phyloP scores from a whole-genome alignment of 2,888 invertebrate species.

The Megastigmus dorsalis region DNA sequence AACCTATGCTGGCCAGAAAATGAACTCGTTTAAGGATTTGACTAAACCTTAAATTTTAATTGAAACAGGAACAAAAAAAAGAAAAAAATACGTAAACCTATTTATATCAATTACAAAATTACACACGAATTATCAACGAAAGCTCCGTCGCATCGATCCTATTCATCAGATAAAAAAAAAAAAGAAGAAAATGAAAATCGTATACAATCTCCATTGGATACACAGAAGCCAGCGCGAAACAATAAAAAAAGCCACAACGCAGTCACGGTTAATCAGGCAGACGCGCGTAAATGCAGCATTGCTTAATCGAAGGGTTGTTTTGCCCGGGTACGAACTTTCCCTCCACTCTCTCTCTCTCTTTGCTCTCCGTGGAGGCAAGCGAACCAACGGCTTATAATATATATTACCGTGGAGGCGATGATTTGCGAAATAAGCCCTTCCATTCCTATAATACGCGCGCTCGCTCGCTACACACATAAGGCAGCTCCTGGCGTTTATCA shows the following conservation, averaged over 20 bases:
- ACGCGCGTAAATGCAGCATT: neutral
- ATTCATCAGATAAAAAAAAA: neutral
- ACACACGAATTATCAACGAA: too few relatives aligned
- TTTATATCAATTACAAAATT: too few relatives aligned
- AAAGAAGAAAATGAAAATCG: too few relatives aligned
- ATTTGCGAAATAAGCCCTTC: conserved; percentile 72
- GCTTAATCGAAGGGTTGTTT: conserved; percentile 38
- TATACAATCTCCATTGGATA: too few relatives aligned
- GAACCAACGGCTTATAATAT: conserved; percentile 24
- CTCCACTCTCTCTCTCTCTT: conserved; percentile 40
- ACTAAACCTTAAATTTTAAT: too few relatives aligned
- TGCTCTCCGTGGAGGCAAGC: neutral
- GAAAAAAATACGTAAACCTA: too few relatives aligned
- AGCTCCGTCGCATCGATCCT: too few relatives aligned
- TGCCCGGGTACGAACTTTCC: neutral
- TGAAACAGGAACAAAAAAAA: too few relatives aligned
- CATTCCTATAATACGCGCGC: conserved; percentile 56
- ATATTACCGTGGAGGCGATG: conserved; percentile 66
- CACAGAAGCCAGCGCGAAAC: too few relatives aligned
- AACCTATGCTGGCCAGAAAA: too few relatives aligned
- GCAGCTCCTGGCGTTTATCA: conserved; percentile 67
- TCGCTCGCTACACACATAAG: conserved; percentile 32
- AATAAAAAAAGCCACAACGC: neutral
- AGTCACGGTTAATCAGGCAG: neutral
- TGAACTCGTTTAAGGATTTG: too few relatives aligned